Base-by-base conservation (phyloP, 2,113 vertebrate genomes). In the Turdus rufiventris region DNA sequence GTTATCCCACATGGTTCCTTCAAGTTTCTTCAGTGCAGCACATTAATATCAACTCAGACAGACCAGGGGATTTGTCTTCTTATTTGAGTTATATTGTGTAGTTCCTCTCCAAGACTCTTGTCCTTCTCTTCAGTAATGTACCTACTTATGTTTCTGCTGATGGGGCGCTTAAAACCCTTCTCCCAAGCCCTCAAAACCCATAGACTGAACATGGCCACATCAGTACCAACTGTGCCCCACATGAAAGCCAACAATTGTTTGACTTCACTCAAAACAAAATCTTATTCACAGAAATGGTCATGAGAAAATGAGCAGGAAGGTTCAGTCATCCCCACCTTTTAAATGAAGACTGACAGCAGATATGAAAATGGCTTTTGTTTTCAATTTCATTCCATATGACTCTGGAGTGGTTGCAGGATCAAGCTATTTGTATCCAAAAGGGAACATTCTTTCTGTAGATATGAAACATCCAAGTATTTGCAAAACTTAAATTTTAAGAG, bases 351-450 rank as follows among this genome's bases (percentile, higher is more conserved):
- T 92, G 91, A 91, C 76, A 87, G 83, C 70, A 91, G 61, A 81
- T 72, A 78, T 16, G 40, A 89, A 93, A 94, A 91, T 75, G 73
- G 28, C 76, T 93, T 96, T 97, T 93, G 96, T 89, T 95, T 93
- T 84, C 83, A 84, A 85, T 97, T 96, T 85, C 23, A 50, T 78
- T 92, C 91, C 91, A 65, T 91, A 78, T 93, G 86, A 82, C 72
- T 93, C 40, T 61, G 68, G 68, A 78, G 76, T 45, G 70, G 80
- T 76, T 95, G 70, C 53, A 65, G 89, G 73, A 91, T 94, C 83
- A 92, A 87, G 45, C 57, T 87, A 81, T 92, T 91, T 93, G 91
- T 95, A 85, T 87, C 40, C 3, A 2, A 95, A 93, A 89, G 57
- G 23, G 53, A 91, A 85, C 58, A 81, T 91, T 93, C 61, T 60